Conservation (phyloP, 1,140 invertebrate genomes). For the Ceratina calcarata region DNA sequence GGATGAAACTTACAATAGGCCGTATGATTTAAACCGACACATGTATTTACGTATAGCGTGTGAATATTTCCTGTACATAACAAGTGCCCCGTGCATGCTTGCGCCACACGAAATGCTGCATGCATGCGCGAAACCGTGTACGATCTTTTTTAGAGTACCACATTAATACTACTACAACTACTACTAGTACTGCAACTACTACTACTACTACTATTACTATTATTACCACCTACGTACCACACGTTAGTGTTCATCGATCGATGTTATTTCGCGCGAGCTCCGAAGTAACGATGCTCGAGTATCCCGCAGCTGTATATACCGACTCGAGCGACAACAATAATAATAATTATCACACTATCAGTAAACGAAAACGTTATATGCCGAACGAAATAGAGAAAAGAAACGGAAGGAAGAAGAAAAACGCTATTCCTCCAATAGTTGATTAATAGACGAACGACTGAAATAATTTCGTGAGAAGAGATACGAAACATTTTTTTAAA, state of each 20-base stretch:
- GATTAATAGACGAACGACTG: not conserved
- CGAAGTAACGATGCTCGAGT: conserved; percentile 16
- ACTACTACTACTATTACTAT: not conserved
- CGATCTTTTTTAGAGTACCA: conserved; percentile 31
- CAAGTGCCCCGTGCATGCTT: conserved; percentile 44
- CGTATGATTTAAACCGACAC: conserved; percentile 17
- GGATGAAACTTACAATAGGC: not conserved
- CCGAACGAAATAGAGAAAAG: conserved; percentile 5
- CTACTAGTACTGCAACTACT: not conserved
- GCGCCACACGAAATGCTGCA: conserved; percentile 28
- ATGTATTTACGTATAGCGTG: conserved; percentile 18
- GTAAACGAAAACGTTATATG: not conserved
- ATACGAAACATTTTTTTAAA: conserved; percentile 8
- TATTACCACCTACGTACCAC: conserved; percentile 44
- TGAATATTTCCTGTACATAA: conserved; percentile 46
- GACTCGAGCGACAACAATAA: not conserved
- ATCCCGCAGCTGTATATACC: conserved; percentile 16
- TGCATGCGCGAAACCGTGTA: conserved; percentile 34
- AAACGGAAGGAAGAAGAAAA: not conserved
- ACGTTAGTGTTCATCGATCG: conserved; percentile 59
- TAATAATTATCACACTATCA: not conserved
- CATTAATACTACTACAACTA: conserved; percentile 8
- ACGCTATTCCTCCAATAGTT: too few relatives aligned
- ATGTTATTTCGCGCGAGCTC: conserved; percentile 31
- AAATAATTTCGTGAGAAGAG: not conserved